These are phyloP conservation scores for Strix aluco DNA, from an alignment of 2,113 vertebrate species.

Conservation along the genomic window DNA sequence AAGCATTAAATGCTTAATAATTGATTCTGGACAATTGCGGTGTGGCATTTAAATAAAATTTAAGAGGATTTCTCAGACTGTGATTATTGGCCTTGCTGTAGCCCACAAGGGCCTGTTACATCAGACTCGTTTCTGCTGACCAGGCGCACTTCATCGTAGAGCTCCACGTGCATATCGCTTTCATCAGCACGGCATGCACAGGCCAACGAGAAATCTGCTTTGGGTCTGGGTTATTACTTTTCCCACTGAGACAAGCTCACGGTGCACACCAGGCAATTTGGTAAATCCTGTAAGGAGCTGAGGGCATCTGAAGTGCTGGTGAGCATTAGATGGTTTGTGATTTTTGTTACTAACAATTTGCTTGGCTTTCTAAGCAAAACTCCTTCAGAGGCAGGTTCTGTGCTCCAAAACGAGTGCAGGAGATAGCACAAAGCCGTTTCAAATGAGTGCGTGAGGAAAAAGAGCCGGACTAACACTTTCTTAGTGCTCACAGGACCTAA, in stretches of 20 bases:
- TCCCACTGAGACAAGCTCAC: neutral
- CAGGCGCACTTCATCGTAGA: neutral
- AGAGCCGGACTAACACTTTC: neutral
- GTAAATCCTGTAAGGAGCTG: neutral
- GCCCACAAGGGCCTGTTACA: neutral
- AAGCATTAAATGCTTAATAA: neutral
- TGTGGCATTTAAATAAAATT: constrained; percentile 13
- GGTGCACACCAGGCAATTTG: neutral
- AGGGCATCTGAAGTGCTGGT: neutral
- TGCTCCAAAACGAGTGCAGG: neutral
- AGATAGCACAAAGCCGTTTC: neutral
- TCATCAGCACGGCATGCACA: neutral
- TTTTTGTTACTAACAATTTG: neutral
- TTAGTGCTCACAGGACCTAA: neutral
- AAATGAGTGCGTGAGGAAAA: neutral
- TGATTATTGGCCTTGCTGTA: neutral
- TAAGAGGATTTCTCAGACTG: constrained; percentile 15
- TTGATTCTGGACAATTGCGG: neutral
- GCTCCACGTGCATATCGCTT: neutral
- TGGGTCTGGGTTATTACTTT: neutral
- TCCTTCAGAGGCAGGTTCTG: neutral
- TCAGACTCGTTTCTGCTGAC: neutral
- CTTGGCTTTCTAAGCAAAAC: neutral
- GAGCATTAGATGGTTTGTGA: neutral
- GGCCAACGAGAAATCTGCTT: neutral